These are phyloP conservation scores for Drosophila subobscura DNA, from an alignment of 1,140 invertebrate genomes.

Conservation along the genomic window DNA sequence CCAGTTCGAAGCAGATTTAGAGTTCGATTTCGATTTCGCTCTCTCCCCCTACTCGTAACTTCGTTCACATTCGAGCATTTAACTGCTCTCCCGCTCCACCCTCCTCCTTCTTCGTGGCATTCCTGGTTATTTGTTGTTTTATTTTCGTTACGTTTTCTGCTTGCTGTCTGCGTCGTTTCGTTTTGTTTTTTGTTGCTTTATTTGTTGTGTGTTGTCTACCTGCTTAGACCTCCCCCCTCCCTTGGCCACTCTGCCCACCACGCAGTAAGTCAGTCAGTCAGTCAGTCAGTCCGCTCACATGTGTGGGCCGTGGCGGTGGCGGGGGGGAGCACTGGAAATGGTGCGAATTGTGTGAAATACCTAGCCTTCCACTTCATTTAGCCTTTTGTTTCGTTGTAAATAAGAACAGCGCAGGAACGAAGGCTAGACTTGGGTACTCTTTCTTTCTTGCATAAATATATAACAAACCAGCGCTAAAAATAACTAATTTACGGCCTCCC, in stretches of 20 bases:
- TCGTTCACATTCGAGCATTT: neutral
- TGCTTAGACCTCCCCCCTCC: slow-evolving; percentile 34
- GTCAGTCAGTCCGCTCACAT: slow-evolving; percentile 22
- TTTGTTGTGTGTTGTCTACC: slow-evolving; percentile 58
- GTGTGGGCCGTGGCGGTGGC: slow-evolving; percentile 4
- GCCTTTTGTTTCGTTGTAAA: slow-evolving; percentile 59
- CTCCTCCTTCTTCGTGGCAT: slow-evolving; percentile 1
- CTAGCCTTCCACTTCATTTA: slow-evolving; percentile 72
- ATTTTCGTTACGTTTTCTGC: slow-evolving; percentile 48
- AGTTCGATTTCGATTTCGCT: slow-evolving; percentile 19
- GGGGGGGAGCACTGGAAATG: slow-evolving; percentile 10
- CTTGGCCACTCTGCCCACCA: neutral
- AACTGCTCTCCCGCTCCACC: neutral
- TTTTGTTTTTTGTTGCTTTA: slow-evolving; percentile 60
- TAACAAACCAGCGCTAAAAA: no score
- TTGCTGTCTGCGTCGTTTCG: slow-evolving; percentile 30
- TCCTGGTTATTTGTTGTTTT: slow-evolving; percentile 38
- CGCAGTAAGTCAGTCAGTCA: slow-evolving; percentile 1
- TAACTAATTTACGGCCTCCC: no score
- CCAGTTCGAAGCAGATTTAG: slow-evolving; percentile 7
- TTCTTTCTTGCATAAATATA: no score
- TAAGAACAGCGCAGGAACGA: slow-evolving; percentile 10
- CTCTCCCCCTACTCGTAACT: no score
- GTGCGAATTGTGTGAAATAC: slow-evolving; percentile 78
- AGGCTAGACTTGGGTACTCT: no score